These are phyloP conservation scores for Jaculus jaculus DNA, from an alignment of 2,113 vertebrate species.

Conservation along the genomic window DNA sequence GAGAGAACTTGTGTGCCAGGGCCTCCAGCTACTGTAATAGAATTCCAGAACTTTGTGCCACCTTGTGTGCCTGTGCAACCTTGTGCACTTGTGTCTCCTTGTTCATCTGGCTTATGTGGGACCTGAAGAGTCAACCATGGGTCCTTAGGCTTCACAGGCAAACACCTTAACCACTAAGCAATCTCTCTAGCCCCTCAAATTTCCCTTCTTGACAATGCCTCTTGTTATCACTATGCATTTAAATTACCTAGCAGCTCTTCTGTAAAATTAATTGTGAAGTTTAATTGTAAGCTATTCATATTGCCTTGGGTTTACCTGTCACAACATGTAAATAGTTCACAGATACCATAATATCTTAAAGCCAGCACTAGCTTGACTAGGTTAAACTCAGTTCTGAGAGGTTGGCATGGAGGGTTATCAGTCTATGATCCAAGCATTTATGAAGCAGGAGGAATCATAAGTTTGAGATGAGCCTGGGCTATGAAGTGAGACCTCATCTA, in stretches of 20 bases:
- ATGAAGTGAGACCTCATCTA: background rate
- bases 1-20: too few species aligned
- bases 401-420: background rate
- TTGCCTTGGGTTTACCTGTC: background rate
- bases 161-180: too few species aligned
- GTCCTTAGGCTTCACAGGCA: too few species aligned
- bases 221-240: background rate
- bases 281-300: background rate
- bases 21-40: too few species aligned
- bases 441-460: background rate
- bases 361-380: background rate
- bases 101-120: too few species aligned
- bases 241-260: background rate
- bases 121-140: too few species aligned
- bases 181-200: background rate
- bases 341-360: background rate
- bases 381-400: background rate
- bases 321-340: background rate
- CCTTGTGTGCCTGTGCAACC: too few species aligned
- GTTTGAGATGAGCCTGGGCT: background rate
- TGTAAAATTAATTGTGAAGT: background rate
- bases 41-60: too few species aligned
- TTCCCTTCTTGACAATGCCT: background rate
- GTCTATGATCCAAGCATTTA: background rate
- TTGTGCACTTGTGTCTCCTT: too few species aligned